phyloP scores from a whole-genome alignment of 1,140 invertebrate genomes.

The Forficula auricularia region DNA sequence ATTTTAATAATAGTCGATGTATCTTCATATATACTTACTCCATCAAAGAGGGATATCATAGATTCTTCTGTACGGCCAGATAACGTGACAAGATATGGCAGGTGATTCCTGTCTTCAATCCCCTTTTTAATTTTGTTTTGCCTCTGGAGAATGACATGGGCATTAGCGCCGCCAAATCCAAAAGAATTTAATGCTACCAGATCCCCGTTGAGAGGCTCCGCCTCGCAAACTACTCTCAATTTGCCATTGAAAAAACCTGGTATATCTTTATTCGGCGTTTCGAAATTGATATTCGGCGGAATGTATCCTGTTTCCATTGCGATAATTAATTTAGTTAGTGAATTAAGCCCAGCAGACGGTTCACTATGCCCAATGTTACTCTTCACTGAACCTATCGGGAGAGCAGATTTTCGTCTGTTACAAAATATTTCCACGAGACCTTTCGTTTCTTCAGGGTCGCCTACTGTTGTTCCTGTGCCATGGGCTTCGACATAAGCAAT shows the following conservation, averaged over 20 bases:
- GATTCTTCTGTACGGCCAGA: too few species aligned
- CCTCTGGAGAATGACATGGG: constrained; percentile 32
- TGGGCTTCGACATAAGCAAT: constrained; percentile 2
- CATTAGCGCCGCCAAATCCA: constrained; percentile 50
- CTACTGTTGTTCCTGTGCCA: too few species aligned
- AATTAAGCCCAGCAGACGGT: constrained; percentile 30
- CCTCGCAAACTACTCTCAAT: constrained; percentile 37
- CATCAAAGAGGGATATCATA: too few species aligned
- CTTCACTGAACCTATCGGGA: constrained; percentile 41
- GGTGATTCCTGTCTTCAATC: too few species aligned
- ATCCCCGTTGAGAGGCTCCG: constrained; percentile 33
- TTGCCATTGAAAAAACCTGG: constrained; percentile 48
- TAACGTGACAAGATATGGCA: too few species aligned
- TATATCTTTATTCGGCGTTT: constrained; percentile 51
- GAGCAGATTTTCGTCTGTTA: constrained; percentile 26
- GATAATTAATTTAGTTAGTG: constrained; percentile 21
- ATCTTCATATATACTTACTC: too few species aligned
- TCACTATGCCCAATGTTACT: constrained; percentile 46
- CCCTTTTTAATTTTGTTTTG: too few species aligned
- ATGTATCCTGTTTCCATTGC: constrained; percentile 55
- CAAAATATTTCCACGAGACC: constrained; percentile 42
- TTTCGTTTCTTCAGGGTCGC: constrained; percentile 45
- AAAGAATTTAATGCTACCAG: constrained; percentile 50
- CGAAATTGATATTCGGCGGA: constrained; percentile 65
- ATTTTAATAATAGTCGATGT: too few species aligned